phyloP scores from a whole-genome alignment of 2,113 vertebrate species.

The Plotosus lineatus region DNA sequence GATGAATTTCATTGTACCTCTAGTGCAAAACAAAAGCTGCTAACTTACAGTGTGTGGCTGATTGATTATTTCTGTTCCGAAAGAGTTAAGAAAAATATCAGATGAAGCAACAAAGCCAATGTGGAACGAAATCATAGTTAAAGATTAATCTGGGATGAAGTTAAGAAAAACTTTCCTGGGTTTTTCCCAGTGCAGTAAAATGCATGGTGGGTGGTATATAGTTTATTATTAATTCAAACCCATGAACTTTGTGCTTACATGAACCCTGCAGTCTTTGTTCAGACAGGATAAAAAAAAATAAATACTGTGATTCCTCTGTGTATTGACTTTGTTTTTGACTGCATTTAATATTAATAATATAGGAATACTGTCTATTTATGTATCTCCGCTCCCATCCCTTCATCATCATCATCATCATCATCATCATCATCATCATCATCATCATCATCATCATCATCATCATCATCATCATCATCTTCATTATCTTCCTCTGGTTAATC shows the following conservation, averaged over 20 bases:
- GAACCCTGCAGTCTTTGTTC: background rate
- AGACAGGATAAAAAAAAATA: background rate
- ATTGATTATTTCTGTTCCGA: background rate
- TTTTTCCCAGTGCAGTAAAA: background rate
- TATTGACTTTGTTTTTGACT: too few relatives aligned
- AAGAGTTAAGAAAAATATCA: background rate
- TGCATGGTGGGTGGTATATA: background rate
- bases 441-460: too few relatives aligned
- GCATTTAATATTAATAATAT: too few relatives aligned
- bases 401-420: too few relatives aligned
- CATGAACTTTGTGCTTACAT: background rate
- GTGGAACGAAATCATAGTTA: background rate
- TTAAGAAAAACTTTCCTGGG: background rate
- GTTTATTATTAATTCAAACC: slow-evolving; percentile 14
- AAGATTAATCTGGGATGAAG: background rate
- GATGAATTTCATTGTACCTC: too few relatives aligned
- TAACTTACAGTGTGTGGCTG: background rate
- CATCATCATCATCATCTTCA: too few relatives aligned
- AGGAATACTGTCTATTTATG: too few relatives aligned
- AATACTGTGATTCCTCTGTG: background rate
- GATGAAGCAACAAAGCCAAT: background rate
- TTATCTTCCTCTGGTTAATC: too few relatives aligned
- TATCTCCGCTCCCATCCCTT: too few relatives aligned
- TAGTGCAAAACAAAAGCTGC: background rate
- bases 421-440: too few relatives aligned